phyloP scores from a whole-genome alignment of 1,140 invertebrate genomes.

The Leptinotarsa texana region DNA sequence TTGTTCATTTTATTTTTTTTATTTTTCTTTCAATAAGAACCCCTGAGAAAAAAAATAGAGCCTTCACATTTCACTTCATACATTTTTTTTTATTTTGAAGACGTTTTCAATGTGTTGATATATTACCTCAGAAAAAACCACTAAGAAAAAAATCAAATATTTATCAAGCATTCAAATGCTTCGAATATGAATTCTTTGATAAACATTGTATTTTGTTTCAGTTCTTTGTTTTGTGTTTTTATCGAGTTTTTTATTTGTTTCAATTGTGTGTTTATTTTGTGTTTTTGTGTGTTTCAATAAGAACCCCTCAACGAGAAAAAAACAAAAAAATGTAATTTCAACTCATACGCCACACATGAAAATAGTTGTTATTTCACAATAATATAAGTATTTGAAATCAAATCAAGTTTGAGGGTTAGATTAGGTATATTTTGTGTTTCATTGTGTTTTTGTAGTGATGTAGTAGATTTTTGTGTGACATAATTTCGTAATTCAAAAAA shows the following conservation, averaged over 20 bases:
- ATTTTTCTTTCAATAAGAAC: not conserved
- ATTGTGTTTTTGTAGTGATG: not conserved
- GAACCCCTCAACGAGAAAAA: conserved; percentile 30
- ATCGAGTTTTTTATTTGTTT: too few species aligned
- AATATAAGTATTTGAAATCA: not conserved
- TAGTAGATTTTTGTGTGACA: not conserved
- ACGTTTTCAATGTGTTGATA: not conserved
- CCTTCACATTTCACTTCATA: not conserved
- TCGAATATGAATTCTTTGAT: too few species aligned
- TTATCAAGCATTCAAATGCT: too few species aligned
- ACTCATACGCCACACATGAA: too few species aligned
- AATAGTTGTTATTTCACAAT: not conserved
- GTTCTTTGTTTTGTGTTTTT: too few species aligned
- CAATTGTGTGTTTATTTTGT: conserved; percentile 12
- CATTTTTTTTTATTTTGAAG: not conserved
- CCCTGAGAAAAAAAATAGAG: not conserved
- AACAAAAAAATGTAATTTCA: conserved; percentile 26
- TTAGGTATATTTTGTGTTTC: conserved; percentile 16
- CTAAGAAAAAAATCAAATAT: too few species aligned
- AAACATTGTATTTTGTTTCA: too few species aligned
- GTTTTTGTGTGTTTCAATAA: conserved; percentile 32
- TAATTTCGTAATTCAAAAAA: not conserved
- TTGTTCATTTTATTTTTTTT: not conserved
- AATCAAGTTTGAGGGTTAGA: not conserved
- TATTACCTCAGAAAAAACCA: too few species aligned